These are phyloP conservation scores for Shinisaurus crocodilurus DNA, from an alignment of 2,113 vertebrate genomes.

Conservation along the genomic window DNA sequence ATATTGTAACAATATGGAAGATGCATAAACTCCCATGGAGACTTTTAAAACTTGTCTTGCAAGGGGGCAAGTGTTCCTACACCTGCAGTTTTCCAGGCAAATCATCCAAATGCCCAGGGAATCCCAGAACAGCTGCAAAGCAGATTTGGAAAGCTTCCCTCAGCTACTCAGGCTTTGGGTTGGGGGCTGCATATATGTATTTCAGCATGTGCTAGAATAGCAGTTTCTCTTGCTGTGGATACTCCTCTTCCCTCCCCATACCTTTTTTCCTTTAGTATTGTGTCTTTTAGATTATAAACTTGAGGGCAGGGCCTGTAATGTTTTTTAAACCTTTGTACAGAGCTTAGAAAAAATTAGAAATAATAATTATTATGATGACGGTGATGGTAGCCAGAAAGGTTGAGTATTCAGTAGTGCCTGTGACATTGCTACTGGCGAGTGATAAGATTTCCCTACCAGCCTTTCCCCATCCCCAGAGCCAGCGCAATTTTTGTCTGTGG, in stretches of 20 bases:
- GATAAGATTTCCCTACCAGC: neutral
- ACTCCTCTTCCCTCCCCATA: too few species aligned
- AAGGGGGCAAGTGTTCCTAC: neutral
- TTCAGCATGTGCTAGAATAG: too few species aligned
- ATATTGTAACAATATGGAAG: neutral
- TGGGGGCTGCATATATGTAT: neutral
- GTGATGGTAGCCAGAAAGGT: neutral
- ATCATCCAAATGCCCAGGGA: neutral
- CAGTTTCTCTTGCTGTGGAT: too few species aligned
- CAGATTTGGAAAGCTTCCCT: slow-evolving; percentile 1
- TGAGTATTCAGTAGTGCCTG: neutral
- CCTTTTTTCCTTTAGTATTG: too few species aligned
- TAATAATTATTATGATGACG: neutral
- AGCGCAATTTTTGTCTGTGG: neutral
- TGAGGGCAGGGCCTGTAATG: too few species aligned
- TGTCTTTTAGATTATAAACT: too few species aligned
- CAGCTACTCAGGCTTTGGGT: neutral
- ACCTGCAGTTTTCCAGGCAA: neutral
- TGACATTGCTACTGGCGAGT: neutral
- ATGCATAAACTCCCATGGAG: neutral
- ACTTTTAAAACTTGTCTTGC: neutral
- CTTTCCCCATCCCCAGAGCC: neutral
- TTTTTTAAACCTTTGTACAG: neutral
- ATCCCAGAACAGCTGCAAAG: neutral
- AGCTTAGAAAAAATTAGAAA: neutral